Percentiles rank a stretch among this genome's conserved stretches.
Evolutionary conservation across 2,113 vertebrate species (phyloP).

Genomic region (Synchiropus splendidus): DNA sequence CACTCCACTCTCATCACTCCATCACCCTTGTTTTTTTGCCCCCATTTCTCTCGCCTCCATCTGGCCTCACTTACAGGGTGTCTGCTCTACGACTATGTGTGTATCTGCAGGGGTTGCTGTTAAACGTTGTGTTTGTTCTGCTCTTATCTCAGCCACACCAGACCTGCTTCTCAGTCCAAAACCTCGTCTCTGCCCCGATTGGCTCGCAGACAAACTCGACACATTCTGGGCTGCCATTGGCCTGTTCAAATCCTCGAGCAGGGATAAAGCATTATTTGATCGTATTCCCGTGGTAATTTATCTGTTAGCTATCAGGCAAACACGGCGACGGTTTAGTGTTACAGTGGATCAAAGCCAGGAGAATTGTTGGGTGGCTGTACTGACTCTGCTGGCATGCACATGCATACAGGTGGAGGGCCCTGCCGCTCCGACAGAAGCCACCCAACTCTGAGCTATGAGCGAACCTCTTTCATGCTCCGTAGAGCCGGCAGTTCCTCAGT

Average conservation of each 20-base stretch:
- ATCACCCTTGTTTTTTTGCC: conserved; percentile 2
- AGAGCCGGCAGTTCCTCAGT: too few relatives aligned
- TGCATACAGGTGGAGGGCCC: conserved; percentile 26
- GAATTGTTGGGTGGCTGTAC: conserved; percentile 2
- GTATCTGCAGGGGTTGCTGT: conserved; percentile 35
- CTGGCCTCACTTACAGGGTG: conserved; percentile 34
- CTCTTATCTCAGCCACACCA: conserved; percentile 63
- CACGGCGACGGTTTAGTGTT: conserved; percentile 21
- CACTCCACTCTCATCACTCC: conserved; percentile 9
- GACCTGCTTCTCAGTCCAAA: conserved; percentile 56
- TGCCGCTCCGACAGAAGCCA: conserved; percentile 18
- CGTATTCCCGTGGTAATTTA: conserved; percentile 37
- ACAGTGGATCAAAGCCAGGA: conserved; percentile 11
- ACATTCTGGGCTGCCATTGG: conserved; percentile 42
- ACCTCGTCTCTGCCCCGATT: conserved; percentile 51
- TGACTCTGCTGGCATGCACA: conserved; percentile 13
- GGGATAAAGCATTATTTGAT: conserved; percentile 35
- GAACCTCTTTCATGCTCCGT: too few relatives aligned
- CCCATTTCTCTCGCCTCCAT: conserved; percentile 25
- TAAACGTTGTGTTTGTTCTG: conserved; percentile 57
- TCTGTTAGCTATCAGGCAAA: conserved; percentile 29
- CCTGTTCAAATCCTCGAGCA: conserved; percentile 39
- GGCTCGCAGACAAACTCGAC: conserved; percentile 46
- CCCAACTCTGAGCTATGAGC: conserved; percentile 1
- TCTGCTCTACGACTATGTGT: conserved; percentile 9